These are phyloP conservation scores for Noctuana brunneofusca DNA, from an alignment of 2,888 invertebrate species.

Conservation along the genomic window DNA sequence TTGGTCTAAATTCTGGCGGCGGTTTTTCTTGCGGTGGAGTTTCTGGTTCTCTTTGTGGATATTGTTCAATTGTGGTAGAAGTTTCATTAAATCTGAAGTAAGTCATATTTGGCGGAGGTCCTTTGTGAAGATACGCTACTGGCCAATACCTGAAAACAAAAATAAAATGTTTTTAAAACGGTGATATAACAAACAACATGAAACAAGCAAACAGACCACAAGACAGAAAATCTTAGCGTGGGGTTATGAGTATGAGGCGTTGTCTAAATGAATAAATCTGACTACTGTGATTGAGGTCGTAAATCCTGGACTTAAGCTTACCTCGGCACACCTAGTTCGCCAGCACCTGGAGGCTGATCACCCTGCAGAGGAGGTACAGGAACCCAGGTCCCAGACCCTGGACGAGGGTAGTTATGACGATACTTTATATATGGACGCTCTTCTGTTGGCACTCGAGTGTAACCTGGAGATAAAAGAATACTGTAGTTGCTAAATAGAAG, in stretches of 20 bases:
- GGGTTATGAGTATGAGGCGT: too few species aligned
- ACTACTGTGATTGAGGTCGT: too few species aligned
- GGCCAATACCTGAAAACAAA: slow-evolving; percentile 85
- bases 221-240: too few species aligned
- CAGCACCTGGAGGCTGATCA: slow-evolving; percentile 72
- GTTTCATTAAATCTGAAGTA: slow-evolving; percentile 74
- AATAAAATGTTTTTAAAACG: background rate
- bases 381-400: slow-evolving; percentile 65
- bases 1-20: slow-evolving; percentile 18
- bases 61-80: slow-evolving; percentile 39
- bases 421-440: slow-evolving; percentile 65
- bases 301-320: too few species aligned
- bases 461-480: slow-evolving; percentile 51
- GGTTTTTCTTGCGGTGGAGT: background rate
- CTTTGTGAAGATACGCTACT: slow-evolving; percentile 90
- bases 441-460: slow-evolving; percentile 65
- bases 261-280: too few species aligned
- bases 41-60: slow-evolving; percentile 18
- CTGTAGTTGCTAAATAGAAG: too few species aligned
- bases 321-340: slow-evolving; percentile 66
- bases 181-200: too few species aligned
- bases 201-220: too few species aligned
- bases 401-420: slow-evolving; percentile 63
- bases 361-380: slow-evolving; percentile 53
- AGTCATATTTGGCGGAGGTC: slow-evolving; percentile 89